These are phyloP conservation scores for Lysiphlebus fabarum DNA, from an alignment of 1,140 invertebrate species.

Conservation along the genomic window DNA sequence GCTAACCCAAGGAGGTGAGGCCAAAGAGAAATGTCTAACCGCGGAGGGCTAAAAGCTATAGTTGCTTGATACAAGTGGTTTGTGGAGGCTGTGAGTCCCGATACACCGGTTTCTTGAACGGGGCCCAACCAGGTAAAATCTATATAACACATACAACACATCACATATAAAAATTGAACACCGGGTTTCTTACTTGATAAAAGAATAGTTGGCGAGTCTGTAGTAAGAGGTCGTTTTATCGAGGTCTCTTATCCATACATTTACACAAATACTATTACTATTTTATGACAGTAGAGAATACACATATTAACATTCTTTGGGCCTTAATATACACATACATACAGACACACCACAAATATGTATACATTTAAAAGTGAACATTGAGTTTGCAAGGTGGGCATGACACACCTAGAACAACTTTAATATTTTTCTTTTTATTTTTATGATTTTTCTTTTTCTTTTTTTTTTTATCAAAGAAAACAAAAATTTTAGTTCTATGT, in stretches of 20 bases:
- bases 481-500: too few relatives aligned
- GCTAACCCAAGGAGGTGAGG: conserved; percentile 14
- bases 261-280: too few relatives aligned
- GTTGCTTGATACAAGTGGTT: conserved; percentile 21
- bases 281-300: too few relatives aligned
- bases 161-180: neutral
- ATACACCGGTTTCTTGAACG: conserved; percentile 34
- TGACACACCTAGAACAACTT: conserved; percentile 16
- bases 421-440: neutral
- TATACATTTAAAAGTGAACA: neutral
- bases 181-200: too few relatives aligned
- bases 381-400: conserved; percentile 20
- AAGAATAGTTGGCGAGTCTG: conserved; percentile 34
- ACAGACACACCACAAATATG: neutral
- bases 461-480: too few relatives aligned
- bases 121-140: neutral
- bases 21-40: conserved; percentile 17
- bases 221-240: conserved; percentile 35
- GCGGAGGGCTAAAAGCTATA: conserved; percentile 12
- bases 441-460: neutral
- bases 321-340: neutral
- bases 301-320: neutral
- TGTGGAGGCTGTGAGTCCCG: conserved; percentile 26
- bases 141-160: conserved; percentile 6
- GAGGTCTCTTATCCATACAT: conserved; percentile 9